These are phyloP conservation scores for Trogon melanurus DNA, from an alignment of 2,113 vertebrate genomes.

Conservation along the genomic window DNA sequence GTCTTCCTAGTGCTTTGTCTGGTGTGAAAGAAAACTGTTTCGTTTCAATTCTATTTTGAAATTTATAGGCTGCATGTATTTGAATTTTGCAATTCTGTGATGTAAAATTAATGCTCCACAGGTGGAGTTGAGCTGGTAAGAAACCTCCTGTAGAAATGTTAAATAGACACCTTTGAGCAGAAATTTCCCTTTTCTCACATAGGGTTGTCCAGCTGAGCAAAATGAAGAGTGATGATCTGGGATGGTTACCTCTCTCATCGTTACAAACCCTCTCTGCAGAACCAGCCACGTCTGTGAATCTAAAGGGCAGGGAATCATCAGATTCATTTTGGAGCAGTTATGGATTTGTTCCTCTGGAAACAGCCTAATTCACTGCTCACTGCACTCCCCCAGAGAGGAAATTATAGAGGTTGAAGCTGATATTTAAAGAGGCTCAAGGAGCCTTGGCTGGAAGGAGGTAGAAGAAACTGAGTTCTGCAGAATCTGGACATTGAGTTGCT, in stretches of 20 bases:
- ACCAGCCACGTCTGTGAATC: not conserved
- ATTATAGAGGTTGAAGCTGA: not conserved
- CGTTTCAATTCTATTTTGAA: slow-evolving; percentile 54
- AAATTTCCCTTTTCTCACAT: slow-evolving; percentile 13
- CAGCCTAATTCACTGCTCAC: not conserved
- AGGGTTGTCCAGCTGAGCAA: not conserved
- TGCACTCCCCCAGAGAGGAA: not conserved
- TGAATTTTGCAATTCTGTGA: slow-evolving; percentile 55
- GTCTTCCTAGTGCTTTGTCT: slow-evolving; percentile 39
- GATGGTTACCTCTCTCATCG: not conserved
- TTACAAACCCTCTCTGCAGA: not conserved
- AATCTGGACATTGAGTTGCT: not conserved
- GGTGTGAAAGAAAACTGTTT: slow-evolving; percentile 54
- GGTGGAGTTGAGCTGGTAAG: not conserved
- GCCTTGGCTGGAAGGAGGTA: not conserved
- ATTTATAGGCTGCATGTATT: slow-evolving; percentile 57
- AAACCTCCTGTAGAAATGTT: slow-evolving; percentile 22
- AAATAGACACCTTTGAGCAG: not conserved
- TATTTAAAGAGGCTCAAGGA: not conserved
- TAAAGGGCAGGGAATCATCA: not conserved
- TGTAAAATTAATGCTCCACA: slow-evolving; percentile 40
- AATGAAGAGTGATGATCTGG: not conserved
- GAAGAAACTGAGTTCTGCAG: not conserved
- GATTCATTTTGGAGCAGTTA: not conserved
- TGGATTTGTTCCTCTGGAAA: not conserved